Evolutionary conservation across 23 tunicate genomes (phyloP).

Genomic region (Styela clava): DNA sequence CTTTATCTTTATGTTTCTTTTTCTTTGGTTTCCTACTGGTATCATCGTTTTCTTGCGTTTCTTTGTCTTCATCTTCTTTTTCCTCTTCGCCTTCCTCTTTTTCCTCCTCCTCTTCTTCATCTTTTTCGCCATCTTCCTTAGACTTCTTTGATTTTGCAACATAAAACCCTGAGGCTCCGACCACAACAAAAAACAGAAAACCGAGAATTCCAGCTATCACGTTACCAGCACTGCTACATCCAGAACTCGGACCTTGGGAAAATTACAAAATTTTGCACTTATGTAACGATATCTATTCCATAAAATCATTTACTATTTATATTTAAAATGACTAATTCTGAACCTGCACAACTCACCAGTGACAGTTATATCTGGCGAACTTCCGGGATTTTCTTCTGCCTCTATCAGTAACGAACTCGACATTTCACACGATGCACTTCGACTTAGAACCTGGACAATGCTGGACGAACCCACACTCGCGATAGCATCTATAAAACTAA

Average conservation of each 20-base stretch:
- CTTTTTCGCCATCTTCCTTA: background rate
- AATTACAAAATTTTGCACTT: too few species aligned
- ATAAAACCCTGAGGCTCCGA: background rate
- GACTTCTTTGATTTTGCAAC: background rate
- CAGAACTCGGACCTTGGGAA: too few species aligned
- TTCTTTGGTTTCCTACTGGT: background rate
- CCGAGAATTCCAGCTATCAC: background rate
- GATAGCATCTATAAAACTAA: background rate
- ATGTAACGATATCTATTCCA: too few species aligned
- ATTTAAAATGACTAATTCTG: too few species aligned
- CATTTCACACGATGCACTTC: background rate
- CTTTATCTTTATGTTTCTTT: background rate
- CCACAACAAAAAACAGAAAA: background rate
- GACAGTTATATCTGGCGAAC: background rate
- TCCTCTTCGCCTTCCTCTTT: background rate
- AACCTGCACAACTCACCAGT: background rate
- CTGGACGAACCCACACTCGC: background rate
- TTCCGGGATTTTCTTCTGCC: background rate
- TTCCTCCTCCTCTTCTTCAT: background rate
- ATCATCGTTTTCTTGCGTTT: background rate
- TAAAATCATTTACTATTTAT: too few species aligned
- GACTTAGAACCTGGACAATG: background rate
- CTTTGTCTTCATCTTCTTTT: background rate
- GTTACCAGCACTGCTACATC: background rate
- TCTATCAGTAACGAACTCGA: background rate